These are phyloP conservation scores for Capreolus pygargus DNA, from an alignment of 2,113 vertebrate species.

Conservation along the genomic window DNA sequence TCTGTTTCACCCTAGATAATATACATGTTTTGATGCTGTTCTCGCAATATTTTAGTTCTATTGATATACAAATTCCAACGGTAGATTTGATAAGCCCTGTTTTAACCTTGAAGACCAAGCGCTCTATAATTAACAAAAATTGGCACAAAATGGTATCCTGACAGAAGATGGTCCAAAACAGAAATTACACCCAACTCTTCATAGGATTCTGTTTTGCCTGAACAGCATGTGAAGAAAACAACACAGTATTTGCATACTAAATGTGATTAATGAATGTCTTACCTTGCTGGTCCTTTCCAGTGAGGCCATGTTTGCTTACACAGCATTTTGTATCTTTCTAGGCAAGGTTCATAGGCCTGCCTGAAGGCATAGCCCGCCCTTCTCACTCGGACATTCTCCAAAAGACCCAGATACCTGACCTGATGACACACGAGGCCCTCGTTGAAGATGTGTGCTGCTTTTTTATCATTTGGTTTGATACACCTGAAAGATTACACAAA, in stretches of 20 bases:
- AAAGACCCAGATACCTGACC: slow-evolving; percentile 92
- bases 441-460: slow-evolving; percentile 91
- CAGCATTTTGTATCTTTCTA: slow-evolving; percentile 99
- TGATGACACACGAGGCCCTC: slow-evolving; percentile 94
- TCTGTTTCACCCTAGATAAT: too few relatives aligned
- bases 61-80: background rate
- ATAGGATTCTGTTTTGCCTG: background rate
- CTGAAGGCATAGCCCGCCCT: slow-evolving; percentile 96
- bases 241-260: background rate
- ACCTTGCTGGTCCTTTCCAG: slow-evolving; percentile 95
- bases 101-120: background rate
- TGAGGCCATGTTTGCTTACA: slow-evolving; percentile 97
- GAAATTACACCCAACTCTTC: background rate
- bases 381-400: slow-evolving; percentile 96
- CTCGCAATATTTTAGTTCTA: background rate
- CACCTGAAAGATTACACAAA: slow-evolving; percentile 82
- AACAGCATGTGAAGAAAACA: background rate
- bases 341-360: slow-evolving; percentile 93
- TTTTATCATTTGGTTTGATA: slow-evolving; percentile 98
- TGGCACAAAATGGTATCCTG: background rate
- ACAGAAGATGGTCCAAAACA: background rate
- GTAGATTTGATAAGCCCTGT: background rate
- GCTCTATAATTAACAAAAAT: background rate
- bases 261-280: slow-evolving; percentile 1
- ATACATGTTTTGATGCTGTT: too few relatives aligned